Conservation (phyloP, 1,140 invertebrate genomes). For the Limonius californicus region DNA sequence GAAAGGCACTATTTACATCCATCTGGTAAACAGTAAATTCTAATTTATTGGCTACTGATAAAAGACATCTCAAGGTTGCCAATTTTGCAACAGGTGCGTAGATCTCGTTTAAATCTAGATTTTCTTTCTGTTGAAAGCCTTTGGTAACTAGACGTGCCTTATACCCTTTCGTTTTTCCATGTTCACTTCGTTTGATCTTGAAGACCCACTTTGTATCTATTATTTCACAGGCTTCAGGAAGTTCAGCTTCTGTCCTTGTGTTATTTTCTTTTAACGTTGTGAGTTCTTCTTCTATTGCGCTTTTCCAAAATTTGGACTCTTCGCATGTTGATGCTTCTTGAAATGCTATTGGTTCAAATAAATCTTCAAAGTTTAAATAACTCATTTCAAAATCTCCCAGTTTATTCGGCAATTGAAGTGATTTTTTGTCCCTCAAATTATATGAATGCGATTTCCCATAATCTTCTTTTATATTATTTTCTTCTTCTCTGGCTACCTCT, state of each 20-base stretch:
- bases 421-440: too few species aligned
- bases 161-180: constrained; percentile 19
- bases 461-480: background rate
- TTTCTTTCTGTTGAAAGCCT: constrained; percentile 5
- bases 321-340: too few species aligned
- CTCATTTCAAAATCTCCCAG: too few species aligned
- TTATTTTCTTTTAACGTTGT: too few species aligned
- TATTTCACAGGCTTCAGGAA: constrained; percentile 9
- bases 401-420: too few species aligned
- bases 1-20: constrained; percentile 40
- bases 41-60: background rate
- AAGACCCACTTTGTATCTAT: constrained; percentile 42
- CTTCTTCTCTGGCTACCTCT: background rate
- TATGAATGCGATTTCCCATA: background rate
- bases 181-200: constrained; percentile 29
- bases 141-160: constrained; percentile 3
- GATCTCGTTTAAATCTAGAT: background rate
- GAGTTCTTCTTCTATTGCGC: too few species aligned
- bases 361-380: background rate
- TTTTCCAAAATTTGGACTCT: too few species aligned
- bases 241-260: constrained; percentile 27
- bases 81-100: constrained; percentile 7
- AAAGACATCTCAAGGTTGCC: background rate
- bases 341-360: background rate
- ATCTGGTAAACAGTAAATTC: background rate